Base-by-base conservation (phyloP, 2,888 invertebrate genomes). In the Cephalotes varians region DNA sequence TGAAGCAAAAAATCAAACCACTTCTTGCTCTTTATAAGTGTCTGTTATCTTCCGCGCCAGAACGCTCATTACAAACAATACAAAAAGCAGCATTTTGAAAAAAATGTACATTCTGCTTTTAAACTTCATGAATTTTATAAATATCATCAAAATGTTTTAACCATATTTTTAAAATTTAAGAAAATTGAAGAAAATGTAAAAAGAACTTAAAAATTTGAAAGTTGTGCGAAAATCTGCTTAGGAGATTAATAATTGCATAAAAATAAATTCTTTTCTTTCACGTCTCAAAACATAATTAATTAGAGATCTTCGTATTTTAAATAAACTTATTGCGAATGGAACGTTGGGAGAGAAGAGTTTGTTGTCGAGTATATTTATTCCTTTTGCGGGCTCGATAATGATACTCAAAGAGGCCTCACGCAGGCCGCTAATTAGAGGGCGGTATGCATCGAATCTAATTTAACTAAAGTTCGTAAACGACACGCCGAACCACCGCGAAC, bases 381-480 rank as follows among this genome's bases (percentile, higher is more conserved):
- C 54, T 67, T 77, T 67, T 54, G 40, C 44, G 54, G 6, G 21
- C 12, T 47, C 44, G 18, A 47, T 15, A 21, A 40, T 28, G 6
- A 67, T 56, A 64, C 28, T 79, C 54, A 12, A 79, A 58, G 82
- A 82, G 72, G n/a, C 37, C 37, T 12, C 80, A 54, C 44, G n/a
- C 31, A 49, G 81, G 28, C 71, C 54, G 74, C 73, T 87, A 86
- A 85, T 87, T 86, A 87, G 71, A 65, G 40, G 15, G 51, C 72
- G 58, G 67, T 81, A 54, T 54, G 76, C 81, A 58, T 85, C 83
- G 69, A 85, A 83, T 83, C 64, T 76, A 86, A 87, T 87, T 83
- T 81, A 81, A 85, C 86, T 72, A 79, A 86, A 81, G 82, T 87
- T 83, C 58, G 15, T 51, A 82, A 84, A 81, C 76, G 37, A 80